These are phyloP conservation scores for Eupelmus urozonus DNA, from an alignment of 2,888 invertebrate genomes.

Conservation along the genomic window DNA sequence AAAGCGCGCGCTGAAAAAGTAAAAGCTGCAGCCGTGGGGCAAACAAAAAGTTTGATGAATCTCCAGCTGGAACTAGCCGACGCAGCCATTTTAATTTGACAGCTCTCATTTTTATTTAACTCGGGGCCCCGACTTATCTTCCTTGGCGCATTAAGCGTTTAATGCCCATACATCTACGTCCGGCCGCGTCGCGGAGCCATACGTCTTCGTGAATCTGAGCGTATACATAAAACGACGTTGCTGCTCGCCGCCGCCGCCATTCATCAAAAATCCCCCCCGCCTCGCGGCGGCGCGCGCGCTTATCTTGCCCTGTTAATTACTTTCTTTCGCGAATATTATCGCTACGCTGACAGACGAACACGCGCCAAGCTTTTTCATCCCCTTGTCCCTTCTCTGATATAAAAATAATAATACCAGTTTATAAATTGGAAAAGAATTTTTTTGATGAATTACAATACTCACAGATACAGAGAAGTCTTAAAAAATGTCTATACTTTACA, in stretches of 20 bases:
- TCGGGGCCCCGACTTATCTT: neutral
- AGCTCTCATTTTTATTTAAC: neutral
- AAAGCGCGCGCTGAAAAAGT: too few species aligned
- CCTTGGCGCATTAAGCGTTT: neutral
- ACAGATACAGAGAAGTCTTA: too few species aligned
- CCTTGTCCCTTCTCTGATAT: neutral
- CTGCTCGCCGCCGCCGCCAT: neutral
- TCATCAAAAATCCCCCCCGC: conserved; percentile 22
- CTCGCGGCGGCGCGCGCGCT: neutral
- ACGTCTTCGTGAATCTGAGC: too few species aligned
- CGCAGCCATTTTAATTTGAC: conserved; percentile 2
- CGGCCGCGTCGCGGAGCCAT: too few species aligned
- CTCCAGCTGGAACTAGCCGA: neutral
- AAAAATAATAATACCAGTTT: too few species aligned
- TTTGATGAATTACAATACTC: too few species aligned
- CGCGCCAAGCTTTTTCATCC: neutral
- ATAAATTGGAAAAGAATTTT: too few species aligned
- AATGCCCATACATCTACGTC: neutral
- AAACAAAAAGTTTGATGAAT: too few species aligned
- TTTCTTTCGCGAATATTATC: conserved; percentile 18
- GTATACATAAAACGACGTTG: neutral
- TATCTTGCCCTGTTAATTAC: conserved; percentile 28
- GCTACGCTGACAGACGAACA: conserved; percentile 4
- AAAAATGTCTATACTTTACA: too few species aligned
- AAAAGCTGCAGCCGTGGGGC: too few species aligned